Base-by-base conservation (phyloP, 2,888 invertebrate species). In the Drosophila imparisetae region DNA sequence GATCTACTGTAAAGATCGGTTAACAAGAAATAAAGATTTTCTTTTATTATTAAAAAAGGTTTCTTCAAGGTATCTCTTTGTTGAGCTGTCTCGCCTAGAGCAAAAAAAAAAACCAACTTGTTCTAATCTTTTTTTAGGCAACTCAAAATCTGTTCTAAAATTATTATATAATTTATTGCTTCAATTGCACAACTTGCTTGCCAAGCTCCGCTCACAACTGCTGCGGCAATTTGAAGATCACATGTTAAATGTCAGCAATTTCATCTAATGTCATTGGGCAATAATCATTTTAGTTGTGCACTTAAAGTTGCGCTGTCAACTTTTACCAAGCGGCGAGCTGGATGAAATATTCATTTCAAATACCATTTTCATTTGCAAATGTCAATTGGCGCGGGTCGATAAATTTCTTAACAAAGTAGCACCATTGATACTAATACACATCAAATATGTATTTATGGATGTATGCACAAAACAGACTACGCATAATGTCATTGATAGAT, bases 361-460 rank as follows among this genome's bases (percentile, higher is more conserved):
- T 80, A 55, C 61, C 78, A 67, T 64, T 76, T 24, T 80, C 54
- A 80, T 80, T 78, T 78, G 77, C 77, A 78, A 78, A 78, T 80
- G 77, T 80, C 81, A 78, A 66, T 76, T 75, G 80, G 63, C 63
- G 71, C 66, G 80, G 72, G 66, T 71, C 67, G 58, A 49, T 61
- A 50, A 70, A 65, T 32, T 64, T 45, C 54, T 52, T 72, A 8
- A 84, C 90, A 85, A 88, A 72, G 89, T 66, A 27, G 53, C 65
- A 7, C 70, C 85, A 88, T 85, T 85, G 78, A 86, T 89, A 70
- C 49, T 57, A 15, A 4, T 15, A 13, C 42, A 21, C 34, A 66
- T n/a, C 48, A 73, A 32, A 52, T 36, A 50, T 4, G 34, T 34
- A 49, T 40, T 49, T 49, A 24, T 50, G 34, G 27, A 42, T 30